Evolutionary conservation across 1,140 invertebrate species (phyloP).

Genomic region (Drosophila sproati): DNA sequence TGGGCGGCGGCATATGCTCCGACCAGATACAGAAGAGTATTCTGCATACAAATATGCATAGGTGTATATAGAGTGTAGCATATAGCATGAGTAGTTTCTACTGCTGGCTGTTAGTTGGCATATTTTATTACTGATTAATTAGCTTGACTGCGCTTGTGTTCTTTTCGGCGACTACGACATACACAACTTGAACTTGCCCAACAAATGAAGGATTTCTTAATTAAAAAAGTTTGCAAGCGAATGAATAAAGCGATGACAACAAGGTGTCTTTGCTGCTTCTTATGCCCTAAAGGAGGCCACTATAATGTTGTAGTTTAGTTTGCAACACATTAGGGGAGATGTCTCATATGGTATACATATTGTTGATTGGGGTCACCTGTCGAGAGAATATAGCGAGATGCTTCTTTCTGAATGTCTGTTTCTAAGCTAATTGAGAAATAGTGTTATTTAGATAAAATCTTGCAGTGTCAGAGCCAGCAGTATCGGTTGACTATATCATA

Average conservation of each 20-base stretch:
- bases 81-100: slow-evolving; percentile 25
- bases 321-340: no score
- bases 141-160: slow-evolving; percentile 52
- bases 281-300: neutral
- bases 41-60: neutral
- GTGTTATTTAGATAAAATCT: no score
- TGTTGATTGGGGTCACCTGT: no score
- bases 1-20: slow-evolving; percentile 49
- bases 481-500: no score
- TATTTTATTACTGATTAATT: slow-evolving; percentile 82
- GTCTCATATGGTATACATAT: no score
- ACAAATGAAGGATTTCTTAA: slow-evolving; percentile 63
- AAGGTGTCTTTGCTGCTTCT: neutral
- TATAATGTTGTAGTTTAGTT: neutral
- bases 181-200: slow-evolving; percentile 54
- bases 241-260: neutral
- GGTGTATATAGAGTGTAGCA: neutral
- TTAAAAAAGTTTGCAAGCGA: slow-evolving; percentile 72
- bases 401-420: no score
- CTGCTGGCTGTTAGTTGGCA: slow-evolving; percentile 59
- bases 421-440: no score
- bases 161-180: neutral
- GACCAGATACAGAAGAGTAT: neutral
- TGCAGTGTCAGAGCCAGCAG: no score
- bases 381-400: no score